These are phyloP conservation scores for Nemapogon koenigi DNA, from an alignment of 2,888 invertebrate species.

Conservation along the genomic window DNA sequence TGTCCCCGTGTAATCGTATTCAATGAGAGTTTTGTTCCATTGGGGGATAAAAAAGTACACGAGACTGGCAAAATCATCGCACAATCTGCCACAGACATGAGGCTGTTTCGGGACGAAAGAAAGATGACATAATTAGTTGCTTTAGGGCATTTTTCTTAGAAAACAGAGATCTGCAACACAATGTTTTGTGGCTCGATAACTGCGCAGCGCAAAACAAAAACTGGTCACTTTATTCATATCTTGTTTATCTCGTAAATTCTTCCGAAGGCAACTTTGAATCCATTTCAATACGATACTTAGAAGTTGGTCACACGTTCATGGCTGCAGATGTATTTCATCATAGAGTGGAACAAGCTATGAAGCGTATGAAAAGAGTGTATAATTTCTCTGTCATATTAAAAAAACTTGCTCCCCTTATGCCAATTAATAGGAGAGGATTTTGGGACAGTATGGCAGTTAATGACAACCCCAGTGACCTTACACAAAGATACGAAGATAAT, in stretches of 20 bases:
- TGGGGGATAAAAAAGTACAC: slow-evolving; percentile 12
- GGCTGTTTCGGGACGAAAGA: slow-evolving; percentile 15
- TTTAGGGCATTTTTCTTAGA: slow-evolving; percentile 16
- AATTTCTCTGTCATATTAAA: slow-evolving; percentile 9
- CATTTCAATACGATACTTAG: slow-evolving; percentile 9
- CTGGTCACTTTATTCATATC: neutral
- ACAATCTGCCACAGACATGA: slow-evolving; percentile 17
- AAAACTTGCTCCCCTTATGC: slow-evolving; percentile 9
- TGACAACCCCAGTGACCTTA: slow-evolving; percentile 5
- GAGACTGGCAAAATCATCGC: slow-evolving; percentile 5
- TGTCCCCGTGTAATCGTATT: slow-evolving; percentile 16
- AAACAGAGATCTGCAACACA: slow-evolving; percentile 13
- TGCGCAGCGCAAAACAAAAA: slow-evolving; percentile 12
- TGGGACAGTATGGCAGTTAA: slow-evolving; percentile 9
- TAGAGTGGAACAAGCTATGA: slow-evolving; percentile 5
- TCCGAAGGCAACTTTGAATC: slow-evolving; percentile 7
- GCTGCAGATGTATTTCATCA: slow-evolving; percentile 10
- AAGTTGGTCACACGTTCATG: slow-evolving; percentile 6
- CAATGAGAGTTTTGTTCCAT: slow-evolving; percentile 17
- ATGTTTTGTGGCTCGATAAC: slow-evolving; percentile 12
- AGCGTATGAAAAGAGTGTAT: slow-evolving; percentile 10
- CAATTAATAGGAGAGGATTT: slow-evolving; percentile 9
- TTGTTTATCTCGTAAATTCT: slow-evolving; percentile 5
- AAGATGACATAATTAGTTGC: slow-evolving; percentile 16
- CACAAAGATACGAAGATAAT: neutral